Conservation (phyloP, 2,113 vertebrate genomes). For the Dolichotis patagonum region DNA sequence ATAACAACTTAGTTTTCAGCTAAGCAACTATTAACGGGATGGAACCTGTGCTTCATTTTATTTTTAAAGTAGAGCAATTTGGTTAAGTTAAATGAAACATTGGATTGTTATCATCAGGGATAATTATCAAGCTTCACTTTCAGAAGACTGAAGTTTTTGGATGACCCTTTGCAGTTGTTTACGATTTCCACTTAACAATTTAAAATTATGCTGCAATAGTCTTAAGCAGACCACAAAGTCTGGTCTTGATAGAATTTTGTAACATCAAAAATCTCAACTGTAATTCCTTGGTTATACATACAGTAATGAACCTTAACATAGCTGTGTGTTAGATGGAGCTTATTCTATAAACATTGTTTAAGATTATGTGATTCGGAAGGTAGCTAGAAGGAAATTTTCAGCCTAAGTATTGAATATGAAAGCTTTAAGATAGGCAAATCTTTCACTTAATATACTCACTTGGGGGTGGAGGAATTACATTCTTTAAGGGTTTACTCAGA, state of each 20-base stretch:
- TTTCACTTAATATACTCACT: neutral
- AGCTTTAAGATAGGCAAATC: neutral
- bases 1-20: constrained; percentile 57
- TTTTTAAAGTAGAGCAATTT: neutral
- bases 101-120: neutral
- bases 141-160: neutral
- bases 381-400: neutral
- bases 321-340: neutral
- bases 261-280: neutral
- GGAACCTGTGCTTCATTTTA: neutral
- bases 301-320: neutral
- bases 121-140: constrained; percentile 29
- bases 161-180: neutral
- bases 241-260: neutral
- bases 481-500: neutral
- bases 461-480: neutral
- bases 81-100: neutral
- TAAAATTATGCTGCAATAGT: neutral
- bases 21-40: constrained; percentile 1
- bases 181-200: neutral
- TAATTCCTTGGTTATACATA: neutral
- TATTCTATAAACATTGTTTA: constrained; percentile 6
- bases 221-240: neutral
- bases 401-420: neutral
- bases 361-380: neutral